Evolutionary conservation across 2,113 vertebrate genomes (phyloP).

Genomic region (Takifugu bimaculatus): DNA sequence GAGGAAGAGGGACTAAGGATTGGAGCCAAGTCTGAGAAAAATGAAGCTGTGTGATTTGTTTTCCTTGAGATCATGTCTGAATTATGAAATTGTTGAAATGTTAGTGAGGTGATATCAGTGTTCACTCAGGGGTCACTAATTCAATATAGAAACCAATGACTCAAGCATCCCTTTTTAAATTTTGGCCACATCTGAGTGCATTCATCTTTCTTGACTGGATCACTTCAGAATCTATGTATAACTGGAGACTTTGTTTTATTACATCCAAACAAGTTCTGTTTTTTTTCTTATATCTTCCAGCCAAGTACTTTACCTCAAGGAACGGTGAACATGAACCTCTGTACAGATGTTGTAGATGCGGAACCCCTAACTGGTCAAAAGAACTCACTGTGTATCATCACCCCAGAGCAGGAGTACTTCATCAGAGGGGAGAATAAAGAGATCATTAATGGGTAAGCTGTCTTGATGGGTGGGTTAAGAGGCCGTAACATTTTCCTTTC

Average conservation of each 20-base stretch:
- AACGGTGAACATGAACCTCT: slow-evolving; percentile 82
- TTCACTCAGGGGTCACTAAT: slow-evolving; percentile 8
- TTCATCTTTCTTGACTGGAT: neutral
- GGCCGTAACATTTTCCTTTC: neutral
- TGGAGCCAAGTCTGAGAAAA: slow-evolving; percentile 4
- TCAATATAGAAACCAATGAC: slow-evolving; percentile 3
- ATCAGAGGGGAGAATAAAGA: slow-evolving; percentile 81
- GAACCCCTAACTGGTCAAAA: slow-evolving; percentile 81
- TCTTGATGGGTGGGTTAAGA: neutral
- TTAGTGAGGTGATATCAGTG: slow-evolving; percentile 24
- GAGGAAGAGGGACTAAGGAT: neutral
- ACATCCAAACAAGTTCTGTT: neutral
- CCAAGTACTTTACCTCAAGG: slow-evolving; percentile 80
- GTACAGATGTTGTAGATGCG: slow-evolving; percentile 76
- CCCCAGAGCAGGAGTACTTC: slow-evolving; percentile 79
- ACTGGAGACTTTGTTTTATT: neutral
- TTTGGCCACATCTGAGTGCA: neutral
- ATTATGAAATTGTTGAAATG: slow-evolving; percentile 20
- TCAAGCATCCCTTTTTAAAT: neutral
- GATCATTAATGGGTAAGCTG: slow-evolving; percentile 78
- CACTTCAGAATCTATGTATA: too few relatives aligned
- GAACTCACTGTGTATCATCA: slow-evolving; percentile 79
- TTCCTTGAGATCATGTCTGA: slow-evolving; percentile 1
- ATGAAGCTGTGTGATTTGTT: neutral
- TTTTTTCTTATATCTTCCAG: slow-evolving; percentile 41